Conservation (phyloP, 2,888 invertebrate species). For the Ceratothoa steindachneri region DNA sequence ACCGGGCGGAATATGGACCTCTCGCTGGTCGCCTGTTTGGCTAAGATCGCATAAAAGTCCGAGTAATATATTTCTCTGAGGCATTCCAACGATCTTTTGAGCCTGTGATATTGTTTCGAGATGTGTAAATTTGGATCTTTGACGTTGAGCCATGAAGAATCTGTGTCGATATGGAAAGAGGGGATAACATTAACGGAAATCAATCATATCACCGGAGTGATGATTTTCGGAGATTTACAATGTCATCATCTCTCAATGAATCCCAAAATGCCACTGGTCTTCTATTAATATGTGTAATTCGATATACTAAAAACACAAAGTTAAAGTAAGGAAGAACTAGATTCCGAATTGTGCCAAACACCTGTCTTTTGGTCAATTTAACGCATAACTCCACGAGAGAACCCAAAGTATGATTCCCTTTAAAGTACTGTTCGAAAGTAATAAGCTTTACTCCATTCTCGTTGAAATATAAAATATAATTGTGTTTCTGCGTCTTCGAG, state of each 20-base stretch:
- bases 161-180: too few species aligned
- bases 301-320: too few species aligned
- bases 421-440: constrained; percentile 6
- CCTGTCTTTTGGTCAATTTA: constrained; percentile 2
- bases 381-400: constrained; percentile 9
- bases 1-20: not conserved
- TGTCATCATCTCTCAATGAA: not conserved
- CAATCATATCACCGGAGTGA: too few species aligned
- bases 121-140: too few species aligned
- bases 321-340: not conserved
- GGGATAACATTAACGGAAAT: too few species aligned
- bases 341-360: not conserved
- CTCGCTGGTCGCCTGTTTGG: too few species aligned
- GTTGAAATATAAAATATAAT: not conserved
- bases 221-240: too few species aligned
- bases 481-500: not conserved
- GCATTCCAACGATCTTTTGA: too few species aligned
- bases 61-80: too few species aligned
- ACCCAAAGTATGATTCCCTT: not conserved
- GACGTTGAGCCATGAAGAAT: too few species aligned
- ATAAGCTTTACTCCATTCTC: not conserved
- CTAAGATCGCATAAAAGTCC: too few species aligned
- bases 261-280: not conserved
- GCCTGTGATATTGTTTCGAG: too few species aligned
- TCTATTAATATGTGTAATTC: not conserved